phyloP scores from a whole-genome alignment of 37 sponge, comb jelly and placozoan species.

The Spongilla lacustris region DNA sequence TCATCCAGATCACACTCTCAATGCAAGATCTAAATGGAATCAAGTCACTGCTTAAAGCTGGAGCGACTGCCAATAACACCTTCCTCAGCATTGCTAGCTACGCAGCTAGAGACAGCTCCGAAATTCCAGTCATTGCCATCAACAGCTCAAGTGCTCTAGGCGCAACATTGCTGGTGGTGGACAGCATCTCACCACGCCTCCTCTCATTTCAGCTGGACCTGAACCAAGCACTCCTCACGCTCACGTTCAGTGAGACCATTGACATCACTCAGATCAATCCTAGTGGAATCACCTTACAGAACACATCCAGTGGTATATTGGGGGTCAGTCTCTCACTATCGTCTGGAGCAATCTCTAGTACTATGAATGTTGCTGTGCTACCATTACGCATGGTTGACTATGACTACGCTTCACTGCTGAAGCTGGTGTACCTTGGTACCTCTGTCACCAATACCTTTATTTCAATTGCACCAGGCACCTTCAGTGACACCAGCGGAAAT shows the following conservation, averaged over 20 bases:
- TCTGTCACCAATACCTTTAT: conserved; percentile 57
- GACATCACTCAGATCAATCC: conserved; percentile 55
- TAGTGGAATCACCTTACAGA: conserved; percentile 56
- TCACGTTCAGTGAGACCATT: conserved; percentile 79
- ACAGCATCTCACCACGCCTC: conserved; percentile 49
- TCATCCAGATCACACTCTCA: conserved; percentile 23
- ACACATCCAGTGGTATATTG: conserved; percentile 36
- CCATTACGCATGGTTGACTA: conserved; percentile 64
- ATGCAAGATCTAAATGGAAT: conserved; percentile 71
- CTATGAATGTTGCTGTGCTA: conserved; percentile 44
- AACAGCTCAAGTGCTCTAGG: conserved; percentile 17
- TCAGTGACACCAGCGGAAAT: conserved; percentile 81
- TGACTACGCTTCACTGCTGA: conserved; percentile 60
- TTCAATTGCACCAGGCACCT: conserved; percentile 30
- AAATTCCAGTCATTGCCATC: conserved; percentile 55
- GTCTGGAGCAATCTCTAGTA: conserved; percentile 53
- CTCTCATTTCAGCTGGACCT: conserved; percentile 58
- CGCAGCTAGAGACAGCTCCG: conserved; percentile 62
- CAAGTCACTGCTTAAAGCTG: conserved; percentile 64
- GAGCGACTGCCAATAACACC: conserved; percentile 65
- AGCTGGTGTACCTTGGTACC: conserved; percentile 49
- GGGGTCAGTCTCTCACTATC: conserved; percentile 32
- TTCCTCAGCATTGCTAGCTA: conserved; percentile 51
- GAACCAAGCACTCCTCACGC: conserved; percentile 64
- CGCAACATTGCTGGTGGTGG: conserved; percentile 31